Evolutionary conservation across 2,113 vertebrate genomes (phyloP).

Genomic region (Ursus arctos): DNA sequence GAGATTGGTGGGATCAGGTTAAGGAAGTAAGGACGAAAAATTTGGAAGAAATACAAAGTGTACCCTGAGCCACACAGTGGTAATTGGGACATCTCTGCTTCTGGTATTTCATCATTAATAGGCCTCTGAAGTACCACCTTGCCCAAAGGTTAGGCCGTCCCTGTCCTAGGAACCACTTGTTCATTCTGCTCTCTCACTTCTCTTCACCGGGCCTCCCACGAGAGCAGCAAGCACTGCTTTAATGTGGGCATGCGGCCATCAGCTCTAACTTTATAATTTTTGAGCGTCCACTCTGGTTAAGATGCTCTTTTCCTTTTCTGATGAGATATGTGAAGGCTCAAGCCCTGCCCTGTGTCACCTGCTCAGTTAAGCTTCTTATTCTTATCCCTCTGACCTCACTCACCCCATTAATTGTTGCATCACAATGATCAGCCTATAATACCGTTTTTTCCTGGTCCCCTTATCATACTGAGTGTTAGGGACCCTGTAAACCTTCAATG

Average conservation of each 20-base stretch:
- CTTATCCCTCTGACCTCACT: background rate
- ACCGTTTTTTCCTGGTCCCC: background rate
- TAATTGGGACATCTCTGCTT: background rate
- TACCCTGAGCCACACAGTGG: background rate
- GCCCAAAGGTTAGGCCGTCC: background rate
- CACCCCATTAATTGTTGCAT: background rate
- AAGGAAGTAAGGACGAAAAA: conserved; percentile 12
- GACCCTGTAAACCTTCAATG: background rate
- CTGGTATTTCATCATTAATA: background rate
- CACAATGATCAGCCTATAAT: background rate
- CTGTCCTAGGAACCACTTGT: background rate
- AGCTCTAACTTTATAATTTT: background rate
- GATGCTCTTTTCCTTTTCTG: background rate
- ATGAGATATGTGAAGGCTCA: background rate
- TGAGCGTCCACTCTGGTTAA: background rate
- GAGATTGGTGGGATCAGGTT: background rate
- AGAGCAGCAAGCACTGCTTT: background rate
- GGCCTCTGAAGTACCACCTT: background rate
- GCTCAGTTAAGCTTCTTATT: background rate
- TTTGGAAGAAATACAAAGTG: background rate
- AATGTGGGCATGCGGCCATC: background rate
- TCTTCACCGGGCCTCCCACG: background rate
- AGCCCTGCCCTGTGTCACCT: background rate
- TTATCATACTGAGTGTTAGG: background rate
- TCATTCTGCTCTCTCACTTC: background rate